Evolutionary conservation across 2,888 invertebrate species (phyloP), one percentile per base, ranked within the genome.

Genomic region (Rhagonycha fulva): DNA sequence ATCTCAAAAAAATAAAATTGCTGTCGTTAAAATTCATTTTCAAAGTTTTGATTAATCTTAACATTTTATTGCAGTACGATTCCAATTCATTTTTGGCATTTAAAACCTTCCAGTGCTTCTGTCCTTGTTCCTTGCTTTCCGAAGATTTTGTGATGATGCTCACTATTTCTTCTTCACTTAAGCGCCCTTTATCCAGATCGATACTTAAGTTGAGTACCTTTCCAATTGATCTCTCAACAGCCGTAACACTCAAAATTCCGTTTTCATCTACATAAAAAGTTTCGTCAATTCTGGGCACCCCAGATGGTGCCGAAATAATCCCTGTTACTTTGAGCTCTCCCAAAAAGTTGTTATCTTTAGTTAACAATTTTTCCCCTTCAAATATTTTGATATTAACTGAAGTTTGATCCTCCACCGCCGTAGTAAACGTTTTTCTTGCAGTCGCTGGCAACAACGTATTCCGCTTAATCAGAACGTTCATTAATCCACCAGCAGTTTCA

Each of bases 141-240:
- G 19, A 66, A 66, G 14, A n/a, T 66, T 66, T n/a, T 3, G 12
- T 10, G n/a, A 66, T 66, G 4, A 24, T 23, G 3, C n/a, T 23
- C 11, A 2, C 63, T 23, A 99, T 99, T 84, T 99, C 99, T 82
- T 99, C 99, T 5, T 98, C 98, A n/a, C 98, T 97, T 78, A 99
- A 89, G 80, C 98, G 91, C 89, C 98, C 98, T 88, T 98, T 97
- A 86, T 99, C 98, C 86, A 99, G 98, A 82, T 98, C 98, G 87
- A 99, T 99, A 78, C 98, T 97, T 85, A 99, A 99, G 90, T 98
- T 98, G 87, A 99, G 98, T 84, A 98, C 94, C 90, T 98, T 98
- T 74, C 99, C 99, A 66, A 99, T 99, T 78, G 98, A 98, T 89
- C 99, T 99, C 88, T 99, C 99, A 87, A 99, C 99, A 14, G 99